phyloP scores from a whole-genome alignment of 2,888 invertebrate species.

The Euplexia lucipara region DNA sequence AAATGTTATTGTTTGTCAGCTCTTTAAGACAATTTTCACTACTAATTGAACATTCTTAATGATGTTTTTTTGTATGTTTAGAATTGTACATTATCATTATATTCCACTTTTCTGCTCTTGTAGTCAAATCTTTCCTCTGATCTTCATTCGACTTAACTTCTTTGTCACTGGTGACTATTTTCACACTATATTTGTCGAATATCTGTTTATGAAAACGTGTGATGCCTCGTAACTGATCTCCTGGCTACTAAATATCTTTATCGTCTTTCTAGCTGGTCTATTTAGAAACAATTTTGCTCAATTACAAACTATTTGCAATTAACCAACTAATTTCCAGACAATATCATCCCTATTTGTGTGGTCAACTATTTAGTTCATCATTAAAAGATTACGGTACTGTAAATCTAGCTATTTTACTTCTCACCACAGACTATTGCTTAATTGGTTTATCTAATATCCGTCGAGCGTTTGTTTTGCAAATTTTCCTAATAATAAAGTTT shows the following conservation, averaged over 20 bases:
- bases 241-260: background rate
- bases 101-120: too few species aligned
- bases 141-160: too few species aligned
- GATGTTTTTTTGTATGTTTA: too few species aligned
- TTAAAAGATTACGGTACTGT: slow-evolving; percentile 19
- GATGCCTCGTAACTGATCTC: background rate
- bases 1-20: too few species aligned
- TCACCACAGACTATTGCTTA: slow-evolving; percentile 10
- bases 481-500: slow-evolving; percentile 42
- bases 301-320: slow-evolving; percentile 26
- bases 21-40: too few species aligned
- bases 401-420: slow-evolving; percentile 14
- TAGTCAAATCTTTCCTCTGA: too few species aligned
- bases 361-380: slow-evolving; percentile 18
- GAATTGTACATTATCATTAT: too few species aligned
- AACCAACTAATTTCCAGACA: slow-evolving; percentile 38
- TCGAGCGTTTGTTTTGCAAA: slow-evolving; percentile 22
- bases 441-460: slow-evolving; percentile 27
- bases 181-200: too few species aligned
- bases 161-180: too few species aligned
- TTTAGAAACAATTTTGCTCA: slow-evolving; percentile 11
- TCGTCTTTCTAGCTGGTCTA: background rate
- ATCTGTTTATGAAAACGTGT: too few species aligned
- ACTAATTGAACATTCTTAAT: too few species aligned
- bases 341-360: slow-evolving; percentile 44